Conservation (phyloP, 2,113 vertebrate genomes). For the Junco hyemalis region DNA sequence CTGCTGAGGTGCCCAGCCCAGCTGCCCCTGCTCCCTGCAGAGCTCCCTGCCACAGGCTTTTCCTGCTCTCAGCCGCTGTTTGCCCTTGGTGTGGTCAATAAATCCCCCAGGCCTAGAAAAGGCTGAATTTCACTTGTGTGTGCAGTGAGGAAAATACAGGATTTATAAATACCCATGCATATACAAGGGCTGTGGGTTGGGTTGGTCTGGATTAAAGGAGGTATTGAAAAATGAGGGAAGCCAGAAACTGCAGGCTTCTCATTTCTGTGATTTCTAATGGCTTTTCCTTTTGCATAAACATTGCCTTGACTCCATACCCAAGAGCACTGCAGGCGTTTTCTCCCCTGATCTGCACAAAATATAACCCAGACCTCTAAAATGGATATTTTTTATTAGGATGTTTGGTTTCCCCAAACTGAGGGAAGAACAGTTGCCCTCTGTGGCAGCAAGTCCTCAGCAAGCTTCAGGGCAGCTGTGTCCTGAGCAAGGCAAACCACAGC, state of each 20-base stretch:
- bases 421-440: constrained; percentile 24
- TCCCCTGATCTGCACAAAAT: background rate
- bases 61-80: background rate
- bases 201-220: constrained; percentile 64
- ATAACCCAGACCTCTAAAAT: constrained; percentile 25
- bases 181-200: constrained; percentile 47
- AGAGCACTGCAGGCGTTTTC: constrained; percentile 41
- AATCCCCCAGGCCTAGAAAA: constrained; percentile 47
- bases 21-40: background rate
- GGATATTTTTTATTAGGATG: constrained; percentile 33
- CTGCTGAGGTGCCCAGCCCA: background rate
- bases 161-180: constrained; percentile 63
- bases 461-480: background rate
- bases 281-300: constrained; percentile 68
- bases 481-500: background rate
- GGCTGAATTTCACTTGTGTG: constrained; percentile 60
- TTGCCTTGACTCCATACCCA: constrained; percentile 38
- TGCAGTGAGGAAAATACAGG: constrained; percentile 28
- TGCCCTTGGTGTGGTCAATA: constrained; percentile 19
- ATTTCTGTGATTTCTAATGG: constrained; percentile 57
- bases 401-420: constrained; percentile 13
- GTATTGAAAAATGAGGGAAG: constrained; percentile 65
- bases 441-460: background rate
- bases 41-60: background rate
- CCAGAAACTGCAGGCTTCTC: constrained; percentile 63